Percentiles rank a stretch among this genome's conserved stretches.
These are phyloP conservation scores for Actenoides lindsayi DNA, from an alignment of 2,113 vertebrate species.

Conservation along the genomic window DNA sequence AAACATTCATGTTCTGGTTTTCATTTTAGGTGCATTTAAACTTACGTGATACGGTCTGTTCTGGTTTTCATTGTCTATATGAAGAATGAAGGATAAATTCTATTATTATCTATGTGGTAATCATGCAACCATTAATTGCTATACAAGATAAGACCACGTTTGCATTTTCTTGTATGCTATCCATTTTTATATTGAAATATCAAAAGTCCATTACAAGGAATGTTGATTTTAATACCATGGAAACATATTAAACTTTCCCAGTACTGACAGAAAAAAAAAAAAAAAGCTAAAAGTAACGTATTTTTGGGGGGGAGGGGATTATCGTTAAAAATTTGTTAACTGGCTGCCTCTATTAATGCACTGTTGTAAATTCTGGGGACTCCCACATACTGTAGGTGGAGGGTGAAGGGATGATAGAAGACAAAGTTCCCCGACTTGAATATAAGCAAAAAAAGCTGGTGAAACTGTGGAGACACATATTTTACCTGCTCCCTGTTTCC, in stretches of 20 bases:
- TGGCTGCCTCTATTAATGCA: neutral
- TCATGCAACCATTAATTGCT: neutral
- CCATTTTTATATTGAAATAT: neutral
- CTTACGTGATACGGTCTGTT: neutral
- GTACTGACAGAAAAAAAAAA: neutral
- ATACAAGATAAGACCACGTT: neutral
- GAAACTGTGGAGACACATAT: neutral
- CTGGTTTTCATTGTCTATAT: neutral
- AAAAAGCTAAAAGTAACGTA: neutral
- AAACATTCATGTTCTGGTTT: neutral
- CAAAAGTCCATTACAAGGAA: neutral
- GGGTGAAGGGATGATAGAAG: neutral
- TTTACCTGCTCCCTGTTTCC: neutral
- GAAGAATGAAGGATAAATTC: neutral
- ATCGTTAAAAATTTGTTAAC: neutral
- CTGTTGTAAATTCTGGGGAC: neutral
- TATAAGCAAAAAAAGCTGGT: neutral
- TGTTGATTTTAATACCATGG: neutral
- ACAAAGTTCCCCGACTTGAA: neutral
- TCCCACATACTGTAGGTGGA: neutral
- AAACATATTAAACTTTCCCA: neutral
- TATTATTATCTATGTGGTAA: neutral
- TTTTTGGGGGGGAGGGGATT: fast-evolving
- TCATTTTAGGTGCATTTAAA: neutral
- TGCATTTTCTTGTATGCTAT: neutral